Conservation (phyloP, 2,888 invertebrate species). For the Eudemis profundana region DNA sequence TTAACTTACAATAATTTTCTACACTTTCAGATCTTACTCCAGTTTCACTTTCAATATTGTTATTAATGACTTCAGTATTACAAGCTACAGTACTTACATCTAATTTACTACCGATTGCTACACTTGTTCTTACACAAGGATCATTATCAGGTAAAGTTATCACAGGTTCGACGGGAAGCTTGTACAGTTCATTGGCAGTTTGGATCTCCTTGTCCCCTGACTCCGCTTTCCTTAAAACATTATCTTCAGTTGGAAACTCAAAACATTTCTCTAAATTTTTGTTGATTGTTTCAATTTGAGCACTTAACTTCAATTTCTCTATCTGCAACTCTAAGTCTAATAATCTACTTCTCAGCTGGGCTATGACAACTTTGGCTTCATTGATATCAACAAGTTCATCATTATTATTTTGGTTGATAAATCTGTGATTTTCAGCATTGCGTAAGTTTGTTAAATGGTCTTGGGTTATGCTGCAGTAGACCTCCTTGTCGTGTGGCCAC, state of each 20-base stretch:
- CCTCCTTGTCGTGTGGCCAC: slow-evolving; percentile 88
- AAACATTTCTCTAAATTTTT: slow-evolving; percentile 67
- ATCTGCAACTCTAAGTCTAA: slow-evolving; percentile 73
- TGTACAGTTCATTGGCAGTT: slow-evolving; percentile 65
- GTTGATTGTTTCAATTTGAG: slow-evolving; percentile 70
- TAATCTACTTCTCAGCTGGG: slow-evolving; percentile 69
- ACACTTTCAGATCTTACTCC: slow-evolving; percentile 80
- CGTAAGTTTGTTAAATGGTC: slow-evolving; percentile 57
- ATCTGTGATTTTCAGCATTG: slow-evolving; percentile 63
- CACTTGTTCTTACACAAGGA: slow-evolving; percentile 70
- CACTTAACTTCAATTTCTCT: slow-evolving; percentile 70
- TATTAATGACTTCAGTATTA: slow-evolving; percentile 64
- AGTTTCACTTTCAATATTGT: slow-evolving; percentile 61
- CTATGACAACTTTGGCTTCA: slow-evolving; percentile 73
- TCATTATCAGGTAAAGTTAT: slow-evolving; percentile 77
- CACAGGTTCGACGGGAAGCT: slow-evolving; percentile 72
- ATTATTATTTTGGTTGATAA: slow-evolving; percentile 68
- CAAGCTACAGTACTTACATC: slow-evolving; percentile 72
- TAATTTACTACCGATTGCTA: slow-evolving; percentile 71
- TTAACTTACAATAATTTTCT: slow-evolving; percentile 83
- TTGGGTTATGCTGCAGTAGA: slow-evolving; percentile 55
- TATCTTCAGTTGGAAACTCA: slow-evolving; percentile 52
- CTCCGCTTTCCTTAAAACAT: slow-evolving; percentile 61
- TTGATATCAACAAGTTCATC: slow-evolving; percentile 73
- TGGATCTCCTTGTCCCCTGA: slow-evolving; percentile 69